Evolutionary conservation across 2,113 vertebrate genomes (phyloP), one percentile per base, ranked within the genome.

Genomic region (Aleadryas rufinucha): DNA sequence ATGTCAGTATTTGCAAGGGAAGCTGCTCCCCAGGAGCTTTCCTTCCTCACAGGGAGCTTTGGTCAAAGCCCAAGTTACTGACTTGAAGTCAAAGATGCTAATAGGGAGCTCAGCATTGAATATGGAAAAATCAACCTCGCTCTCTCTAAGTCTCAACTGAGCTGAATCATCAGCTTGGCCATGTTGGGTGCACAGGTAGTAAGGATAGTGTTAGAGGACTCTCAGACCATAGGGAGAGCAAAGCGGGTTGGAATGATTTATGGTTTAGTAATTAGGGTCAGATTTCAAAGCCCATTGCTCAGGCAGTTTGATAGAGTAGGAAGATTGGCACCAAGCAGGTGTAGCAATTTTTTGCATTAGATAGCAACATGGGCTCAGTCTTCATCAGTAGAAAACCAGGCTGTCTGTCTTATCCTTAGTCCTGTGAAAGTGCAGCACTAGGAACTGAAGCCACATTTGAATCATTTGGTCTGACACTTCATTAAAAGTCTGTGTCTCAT

Each of bases 161-260:
- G 13, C 84, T 88, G n/a, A 75, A 81, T n/a, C 11, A 53, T 39
- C 11, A 44, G 3, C 74, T 74, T n/a, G 4, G 14, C 18, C 6
- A 4, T 0, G 10, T 11, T 60, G 18, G 63, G 26, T 5, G 1
- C 4, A 7, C 0, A 19, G 53, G 39, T 72, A 44, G 11, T 7
- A 22, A 76, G 21, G 44, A 10, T 37, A 44, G 45, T 15, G 20
- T 33, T 33, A 80, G 59, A 74, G 35, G 42, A 47, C 39, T 63
- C 52, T 18, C 5, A 35, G 28, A 42, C 39, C 50, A 78, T 31
- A 9, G 30, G 37, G 37, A 78, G 39, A 74, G 33, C 23, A 39
- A 50, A 92, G 17, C 2, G 2, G 20, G 13, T 20, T 56, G 47
- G 42, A 89, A 44, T 47, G 13, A 16, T 77, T 65, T 44, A 27